phyloP scores from a whole-genome alignment of 2,888 invertebrate genomes.

The Morpho achilles region DNA sequence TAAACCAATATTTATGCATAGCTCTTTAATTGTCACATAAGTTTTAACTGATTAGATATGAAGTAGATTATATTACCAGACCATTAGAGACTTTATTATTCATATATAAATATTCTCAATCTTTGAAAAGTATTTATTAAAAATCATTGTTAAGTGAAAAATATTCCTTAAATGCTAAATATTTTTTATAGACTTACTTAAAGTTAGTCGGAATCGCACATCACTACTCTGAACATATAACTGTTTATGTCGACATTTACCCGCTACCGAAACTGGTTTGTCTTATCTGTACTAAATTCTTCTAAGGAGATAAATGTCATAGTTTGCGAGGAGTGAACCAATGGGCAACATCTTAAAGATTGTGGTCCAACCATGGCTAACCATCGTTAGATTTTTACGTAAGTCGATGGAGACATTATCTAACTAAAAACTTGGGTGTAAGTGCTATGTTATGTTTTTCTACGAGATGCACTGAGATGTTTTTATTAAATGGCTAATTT shows the following conservation, averaged over 20 bases:
- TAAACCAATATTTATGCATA: too few relatives aligned
- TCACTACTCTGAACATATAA: constrained; percentile 14
- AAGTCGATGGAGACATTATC: too few relatives aligned
- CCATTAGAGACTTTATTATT: too few relatives aligned
- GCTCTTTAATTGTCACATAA: too few relatives aligned
- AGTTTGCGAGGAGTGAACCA: constrained; percentile 20
- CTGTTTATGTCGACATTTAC: constrained; percentile 22
- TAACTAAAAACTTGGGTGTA: too few relatives aligned
- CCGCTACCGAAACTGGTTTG: constrained; percentile 22
- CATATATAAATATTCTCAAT: too few relatives aligned
- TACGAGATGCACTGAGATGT: too few relatives aligned
- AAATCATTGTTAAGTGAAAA: background rate
- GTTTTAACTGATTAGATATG: too few relatives aligned
- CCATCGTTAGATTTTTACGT: background rate
- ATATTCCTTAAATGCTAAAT: background rate
- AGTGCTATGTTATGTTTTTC: too few relatives aligned
- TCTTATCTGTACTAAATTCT: constrained; percentile 23
- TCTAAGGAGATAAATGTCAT: constrained; percentile 21
- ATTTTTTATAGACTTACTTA: background rate
- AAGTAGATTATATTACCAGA: too few relatives aligned
- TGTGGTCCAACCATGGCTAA: constrained; percentile 10
- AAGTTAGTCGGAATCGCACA: background rate
- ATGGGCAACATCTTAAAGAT: constrained; percentile 8
- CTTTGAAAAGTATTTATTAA: background rate
- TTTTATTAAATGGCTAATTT: too few relatives aligned